Percentiles rank a stretch among this genome's conserved stretches.
Conservation (phyloP, 2,888 invertebrate species). For the Myopa tessellatipennis region DNA sequence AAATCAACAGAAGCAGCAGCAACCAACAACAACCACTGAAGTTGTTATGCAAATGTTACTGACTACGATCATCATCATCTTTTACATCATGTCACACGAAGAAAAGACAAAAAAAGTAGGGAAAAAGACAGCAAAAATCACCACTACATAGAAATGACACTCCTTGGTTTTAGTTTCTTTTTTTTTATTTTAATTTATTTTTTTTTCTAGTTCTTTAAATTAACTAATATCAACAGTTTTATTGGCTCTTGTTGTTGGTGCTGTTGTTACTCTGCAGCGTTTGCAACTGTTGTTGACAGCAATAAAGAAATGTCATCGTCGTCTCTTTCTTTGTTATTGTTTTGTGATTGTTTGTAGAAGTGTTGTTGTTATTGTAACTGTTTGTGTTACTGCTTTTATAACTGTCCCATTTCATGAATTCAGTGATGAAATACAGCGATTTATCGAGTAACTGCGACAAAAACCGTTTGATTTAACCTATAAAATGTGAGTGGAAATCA, state of each 20-base stretch:
- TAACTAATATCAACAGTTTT: background rate
- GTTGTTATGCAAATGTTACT: slow-evolving; percentile 31
- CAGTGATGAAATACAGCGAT: background rate
- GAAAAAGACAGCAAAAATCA: background rate
- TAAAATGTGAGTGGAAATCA: slow-evolving; percentile 21
- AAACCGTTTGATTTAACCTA: slow-evolving; percentile 30
- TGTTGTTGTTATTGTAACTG: background rate
- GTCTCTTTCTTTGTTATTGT: background rate
- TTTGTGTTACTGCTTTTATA: background rate
- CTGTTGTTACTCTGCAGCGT: background rate
- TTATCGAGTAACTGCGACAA: background rate
- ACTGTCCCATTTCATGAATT: background rate
- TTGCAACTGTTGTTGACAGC: background rate
- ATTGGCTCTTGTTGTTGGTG: background rate
- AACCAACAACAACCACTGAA: background rate
- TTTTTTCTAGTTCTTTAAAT: background rate
- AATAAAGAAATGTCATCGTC: background rate
- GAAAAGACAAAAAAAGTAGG: background rate
- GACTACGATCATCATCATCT: background rate
- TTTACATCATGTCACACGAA: background rate
- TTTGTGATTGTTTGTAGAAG: background rate
- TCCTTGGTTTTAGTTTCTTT: background rate
- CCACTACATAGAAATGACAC: slow-evolving; percentile 24
- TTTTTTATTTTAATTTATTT: background rate
- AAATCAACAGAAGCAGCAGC: slow-evolving; percentile 13